Base-by-base conservation (phyloP, 2,113 vertebrate genomes). In the Raja brachyura region DNA sequence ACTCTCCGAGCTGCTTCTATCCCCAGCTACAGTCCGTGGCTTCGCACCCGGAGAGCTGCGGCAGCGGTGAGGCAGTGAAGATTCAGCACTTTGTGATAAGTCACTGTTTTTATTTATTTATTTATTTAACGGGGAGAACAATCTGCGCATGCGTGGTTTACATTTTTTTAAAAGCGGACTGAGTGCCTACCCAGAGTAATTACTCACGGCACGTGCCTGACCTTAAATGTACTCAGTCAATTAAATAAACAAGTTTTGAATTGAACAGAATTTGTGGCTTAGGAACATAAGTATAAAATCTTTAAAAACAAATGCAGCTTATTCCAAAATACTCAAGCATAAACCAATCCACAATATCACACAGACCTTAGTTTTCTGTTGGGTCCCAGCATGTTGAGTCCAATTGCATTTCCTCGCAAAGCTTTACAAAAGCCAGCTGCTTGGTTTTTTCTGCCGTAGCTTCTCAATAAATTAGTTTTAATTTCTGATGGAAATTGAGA, bases 341-440 rank as follows among this genome's bases (percentile, higher is more conserved):
- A 73, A 90, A 73, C 75, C 93, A 93, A 86, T 68, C n/a, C 68
- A 8, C 22, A 88, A 83, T 48, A 93, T 90, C 39, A 48, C n/a
- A 92, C 95, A 16, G 95, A 99, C 98, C 97, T 96, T 95, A 97
- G 94, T 94, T 97, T 97, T 95, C 97, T 98, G 94, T 94, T 97
- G 93, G 96, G 96, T 93, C 95, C 96, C 94, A 97, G 95, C 97
- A 97, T 97, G 96, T 96, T 97, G 94, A 97, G 95, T 94, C 97
- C 97, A 92, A 96, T 94, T 78, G 97, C 66, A 0, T 96, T 97
- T 94, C 97, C 97, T 96, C 95, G 97, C 56, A 97, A 93, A 94
- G 96, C 93, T 94, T 94, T 96, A 94, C 96, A 96, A 93, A 94
- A 79, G 92, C 95, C 95, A 93, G 93, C 94, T 95, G 95, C 97